Conservation (phyloP, 30 jellyfish, hydroid and myxozoan species). For the Clytia hemisphaerica region DNA sequence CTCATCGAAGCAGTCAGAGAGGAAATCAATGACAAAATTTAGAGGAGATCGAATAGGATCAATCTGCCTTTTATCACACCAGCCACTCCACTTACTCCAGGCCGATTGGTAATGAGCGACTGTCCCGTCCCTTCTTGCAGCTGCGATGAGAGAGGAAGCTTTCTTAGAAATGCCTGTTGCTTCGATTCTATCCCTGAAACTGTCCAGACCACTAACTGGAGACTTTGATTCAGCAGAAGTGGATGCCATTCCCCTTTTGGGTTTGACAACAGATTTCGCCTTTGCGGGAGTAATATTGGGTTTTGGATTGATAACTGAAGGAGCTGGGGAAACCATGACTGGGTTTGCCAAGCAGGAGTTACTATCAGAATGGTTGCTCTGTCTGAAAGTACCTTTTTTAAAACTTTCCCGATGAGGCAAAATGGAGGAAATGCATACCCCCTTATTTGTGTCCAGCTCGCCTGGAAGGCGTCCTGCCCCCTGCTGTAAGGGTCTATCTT, state of each 20-base stretch:
- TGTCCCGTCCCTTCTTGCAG: conserved; percentile 34
- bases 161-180: conserved; percentile 6
- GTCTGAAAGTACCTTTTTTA: conserved; percentile 3
- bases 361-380: no score
- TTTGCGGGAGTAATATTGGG: background rate
- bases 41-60: conserved; percentile 1
- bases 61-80: conserved; percentile 29
- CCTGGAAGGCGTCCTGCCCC: conserved; percentile 26
- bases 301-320: background rate
- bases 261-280: background rate
- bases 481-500: conserved; percentile 32
- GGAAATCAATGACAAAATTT: background rate
- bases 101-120: background rate
- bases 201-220: conserved; percentile 24
- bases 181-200: conserved; percentile 21
- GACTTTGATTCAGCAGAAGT: background rate
- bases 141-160: conserved; percentile 30
- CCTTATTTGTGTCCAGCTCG: conserved; percentile 20
- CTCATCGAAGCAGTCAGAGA: background rate
- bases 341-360: no score
- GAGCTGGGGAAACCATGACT: conserved; percentile 26
- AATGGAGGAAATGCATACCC: conserved; percentile 44
- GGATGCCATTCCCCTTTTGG: conserved; percentile 11
- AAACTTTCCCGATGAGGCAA: conserved; percentile 11
- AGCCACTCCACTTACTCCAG: no score